Base-by-base conservation (phyloP, 37 sponge, comb jelly and placozoan species). In the Mnemiopsis leidyi region DNA sequence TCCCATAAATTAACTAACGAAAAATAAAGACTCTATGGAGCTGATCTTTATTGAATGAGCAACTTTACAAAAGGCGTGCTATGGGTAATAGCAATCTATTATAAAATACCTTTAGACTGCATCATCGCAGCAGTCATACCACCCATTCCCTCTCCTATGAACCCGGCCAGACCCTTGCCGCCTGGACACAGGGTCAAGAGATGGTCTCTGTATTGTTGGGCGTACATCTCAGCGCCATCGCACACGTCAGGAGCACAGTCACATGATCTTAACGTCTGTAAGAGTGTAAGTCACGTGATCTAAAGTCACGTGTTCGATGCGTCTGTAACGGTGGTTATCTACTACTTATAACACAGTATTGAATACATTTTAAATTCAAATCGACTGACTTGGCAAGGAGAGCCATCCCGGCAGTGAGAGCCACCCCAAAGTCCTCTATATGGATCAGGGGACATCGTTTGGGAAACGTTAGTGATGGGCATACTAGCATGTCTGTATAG, bases 391-490 rank as follows among this genome's bases (percentile, higher is more conserved):
- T 69, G 98, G 39, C 95, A 61, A 29, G 94, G 36, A n/a, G n/a
- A n/a, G 0, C 95, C 94, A 85, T 97, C 97, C 32, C 98, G 32
- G 92, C 98, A 98, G 21, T 95, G 92, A 25, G 93, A 36, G n/a
- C 98, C 98, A 31, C 98, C 98, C 98, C 98, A 98, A 7, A 93
- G 95, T 5, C 98, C 98, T 69, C 96, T 93, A 85, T 93, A 98
- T 25, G 95, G 95, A 94, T 98, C 96, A n/a, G 98, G 95, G 39
- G 96, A 96, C 93, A 96, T 95, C 0, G 96, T 79, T 96, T 97
- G 79, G 20, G 39, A 32, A 29, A 68, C 16, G 73, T 88, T 36
- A n/a, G 88, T 92, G 31, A 83, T 38, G 25, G 95, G 94, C 83
- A 95, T 76, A 32, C 93, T 29, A 25, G 36, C 96, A 36, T 93